A percentile compares a stretch with the other conserved stretches of the same genome.
These are phyloP conservation scores for Montipora cactus DNA, from an alignment of 64 coral and sea anemone species.

Conservation along the genomic window DNA sequence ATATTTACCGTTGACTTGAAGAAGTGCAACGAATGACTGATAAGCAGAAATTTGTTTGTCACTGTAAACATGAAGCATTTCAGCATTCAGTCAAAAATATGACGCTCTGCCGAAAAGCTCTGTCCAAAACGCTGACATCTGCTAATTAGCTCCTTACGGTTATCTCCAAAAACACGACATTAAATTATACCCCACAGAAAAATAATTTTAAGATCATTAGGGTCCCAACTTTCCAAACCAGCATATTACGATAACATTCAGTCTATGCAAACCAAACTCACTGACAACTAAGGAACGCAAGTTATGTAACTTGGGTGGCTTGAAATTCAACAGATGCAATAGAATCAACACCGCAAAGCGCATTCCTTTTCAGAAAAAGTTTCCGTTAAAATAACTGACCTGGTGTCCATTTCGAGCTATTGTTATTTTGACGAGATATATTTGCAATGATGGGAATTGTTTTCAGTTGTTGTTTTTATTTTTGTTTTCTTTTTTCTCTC, in stretches of 20 bases:
- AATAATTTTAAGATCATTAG: slow-evolving; percentile 78
- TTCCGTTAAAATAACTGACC: slow-evolving; percentile 35
- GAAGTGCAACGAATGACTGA: slow-evolving; percentile 15
- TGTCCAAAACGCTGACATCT: slow-evolving; percentile 83
- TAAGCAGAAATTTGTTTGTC: slow-evolving; percentile 83
- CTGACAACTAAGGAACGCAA: slow-evolving; percentile 23
- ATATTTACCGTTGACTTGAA: slow-evolving; percentile 28
- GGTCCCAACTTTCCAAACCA: slow-evolving; percentile 7
- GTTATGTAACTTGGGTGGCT: slow-evolving; percentile 46
- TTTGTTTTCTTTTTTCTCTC: background rate
- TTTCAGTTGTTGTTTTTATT: slow-evolving; percentile 20
- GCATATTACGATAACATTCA: slow-evolving; percentile 21
- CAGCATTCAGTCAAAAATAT: slow-evolving; percentile 91
- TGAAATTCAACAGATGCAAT: slow-evolving; percentile 22
- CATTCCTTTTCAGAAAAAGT: slow-evolving; percentile 31
- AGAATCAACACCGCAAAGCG: slow-evolving; percentile 43
- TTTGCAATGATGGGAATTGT: slow-evolving; percentile 29
- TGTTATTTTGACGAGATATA: background rate
- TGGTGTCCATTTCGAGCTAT: background rate
- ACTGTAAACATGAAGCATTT: slow-evolving; percentile 79
- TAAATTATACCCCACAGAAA: slow-evolving; percentile 64
- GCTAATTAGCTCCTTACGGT: slow-evolving; percentile 94
- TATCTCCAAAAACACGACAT: slow-evolving; percentile 57
- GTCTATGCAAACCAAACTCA: background rate
- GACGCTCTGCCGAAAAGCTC: slow-evolving; percentile 89